These are phyloP conservation scores for Luperina testacea DNA, from an alignment of 2,888 invertebrate species.

Conservation along the genomic window DNA sequence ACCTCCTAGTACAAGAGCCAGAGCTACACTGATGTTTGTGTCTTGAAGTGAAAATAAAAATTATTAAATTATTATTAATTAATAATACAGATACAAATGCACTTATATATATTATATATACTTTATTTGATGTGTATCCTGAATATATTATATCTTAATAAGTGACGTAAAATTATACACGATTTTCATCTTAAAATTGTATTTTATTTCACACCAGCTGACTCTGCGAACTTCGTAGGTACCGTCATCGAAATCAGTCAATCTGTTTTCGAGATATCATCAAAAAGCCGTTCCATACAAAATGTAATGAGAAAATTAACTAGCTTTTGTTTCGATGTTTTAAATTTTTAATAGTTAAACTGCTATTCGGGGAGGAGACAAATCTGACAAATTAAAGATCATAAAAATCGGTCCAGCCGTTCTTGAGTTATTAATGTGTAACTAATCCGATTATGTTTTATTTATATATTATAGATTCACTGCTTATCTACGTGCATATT, in stretches of 20 bases:
- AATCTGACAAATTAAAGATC: background rate
- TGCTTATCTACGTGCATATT: background rate
- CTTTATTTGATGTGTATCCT: background rate
- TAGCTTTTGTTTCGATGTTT: background rate
- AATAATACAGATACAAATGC: too few relatives aligned
- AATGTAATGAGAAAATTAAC: background rate
- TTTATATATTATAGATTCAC: too few relatives aligned
- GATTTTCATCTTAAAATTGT: background rate
- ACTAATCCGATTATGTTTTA: background rate
- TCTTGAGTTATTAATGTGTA: background rate
- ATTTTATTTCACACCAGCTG: constrained; percentile 36
- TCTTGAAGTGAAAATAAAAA: too few relatives aligned
- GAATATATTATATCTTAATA: background rate
- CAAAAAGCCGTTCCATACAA: background rate
- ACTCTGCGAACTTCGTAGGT: background rate
- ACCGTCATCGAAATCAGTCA: background rate
- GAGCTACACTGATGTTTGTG: too few relatives aligned
- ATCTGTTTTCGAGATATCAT: background rate
- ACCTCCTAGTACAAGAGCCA: too few relatives aligned
- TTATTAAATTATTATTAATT: too few relatives aligned
- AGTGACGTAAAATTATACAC: background rate
- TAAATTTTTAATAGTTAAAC: background rate
- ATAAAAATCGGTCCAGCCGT: background rate
- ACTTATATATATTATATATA: background rate
- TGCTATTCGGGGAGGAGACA: background rate